phyloP scores from a whole-genome alignment of 2,888 invertebrate genomes.

The Xestia rhomboidea region DNA sequence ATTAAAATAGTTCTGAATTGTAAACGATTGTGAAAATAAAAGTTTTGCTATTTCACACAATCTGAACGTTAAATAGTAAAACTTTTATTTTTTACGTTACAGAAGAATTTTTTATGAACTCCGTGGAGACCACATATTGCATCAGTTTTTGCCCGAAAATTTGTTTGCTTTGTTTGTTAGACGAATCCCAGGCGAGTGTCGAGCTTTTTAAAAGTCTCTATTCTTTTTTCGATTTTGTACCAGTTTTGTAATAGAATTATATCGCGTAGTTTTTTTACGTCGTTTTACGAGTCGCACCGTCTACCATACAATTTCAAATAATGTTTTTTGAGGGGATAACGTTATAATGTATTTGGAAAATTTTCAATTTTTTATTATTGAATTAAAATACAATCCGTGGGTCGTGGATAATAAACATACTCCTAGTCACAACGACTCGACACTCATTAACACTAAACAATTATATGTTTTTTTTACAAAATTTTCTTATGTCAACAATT shows the following conservation, averaged over 20 bases:
- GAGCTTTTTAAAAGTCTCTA: slow-evolving; percentile 24
- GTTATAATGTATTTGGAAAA: too few species aligned
- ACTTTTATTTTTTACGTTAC: slow-evolving; percentile 19
- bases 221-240: slow-evolving; percentile 32
- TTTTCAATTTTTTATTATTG: neutral
- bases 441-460: neutral
- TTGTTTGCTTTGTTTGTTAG: slow-evolving; percentile 42
- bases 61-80: slow-evolving; percentile 4
- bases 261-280: slow-evolving; percentile 5
- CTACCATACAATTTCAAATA: neutral
- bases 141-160: slow-evolving; percentile 31
- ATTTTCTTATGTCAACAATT: slow-evolving; percentile 14
- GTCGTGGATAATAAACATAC: neutral
- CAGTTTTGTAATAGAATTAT: slow-evolving; percentile 29
- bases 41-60: too few species aligned
- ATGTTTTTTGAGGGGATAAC: neutral
- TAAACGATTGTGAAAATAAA: slow-evolving; percentile 3
- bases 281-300: neutral
- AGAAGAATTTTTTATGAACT: slow-evolving; percentile 15
- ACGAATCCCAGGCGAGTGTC: slow-evolving; percentile 38
- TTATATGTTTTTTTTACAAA: slow-evolving; percentile 7
- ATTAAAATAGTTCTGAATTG: neutral
- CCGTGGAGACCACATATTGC: slow-evolving; percentile 26
- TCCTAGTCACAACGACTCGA: neutral
- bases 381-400: neutral